These are phyloP conservation scores for Acanthisitta chloris DNA, from an alignment of 2,113 vertebrate species.

Conservation along the genomic window DNA sequence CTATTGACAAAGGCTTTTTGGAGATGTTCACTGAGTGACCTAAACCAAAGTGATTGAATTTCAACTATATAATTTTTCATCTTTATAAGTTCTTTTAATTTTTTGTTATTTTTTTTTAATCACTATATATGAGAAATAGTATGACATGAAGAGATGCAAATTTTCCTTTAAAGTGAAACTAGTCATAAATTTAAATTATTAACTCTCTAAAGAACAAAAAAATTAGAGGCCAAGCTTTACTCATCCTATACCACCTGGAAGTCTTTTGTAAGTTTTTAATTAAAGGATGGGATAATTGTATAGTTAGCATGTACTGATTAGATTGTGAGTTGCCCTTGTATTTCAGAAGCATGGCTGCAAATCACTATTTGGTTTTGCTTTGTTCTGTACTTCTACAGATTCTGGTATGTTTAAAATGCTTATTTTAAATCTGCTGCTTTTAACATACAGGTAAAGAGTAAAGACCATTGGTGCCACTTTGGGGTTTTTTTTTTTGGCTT, in stretches of 20 bases:
- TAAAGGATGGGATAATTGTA: constrained; percentile 19
- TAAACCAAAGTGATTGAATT: background rate
- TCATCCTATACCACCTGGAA: background rate
- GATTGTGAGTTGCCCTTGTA: background rate
- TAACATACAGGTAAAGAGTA: background rate
- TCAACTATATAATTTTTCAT: background rate
- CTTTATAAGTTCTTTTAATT: background rate
- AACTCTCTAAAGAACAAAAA: constrained; percentile 12
- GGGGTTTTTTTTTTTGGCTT: background rate
- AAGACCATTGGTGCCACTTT: background rate
- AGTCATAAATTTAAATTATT: constrained; percentile 2
- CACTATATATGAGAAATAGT: background rate
- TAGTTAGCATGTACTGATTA: constrained; percentile 3
- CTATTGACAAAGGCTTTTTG: background rate
- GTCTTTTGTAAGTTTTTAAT: constrained; percentile 9
- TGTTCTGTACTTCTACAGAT: background rate
- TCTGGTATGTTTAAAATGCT: background rate
- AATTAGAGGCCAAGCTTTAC: background rate
- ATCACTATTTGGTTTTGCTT: background rate
- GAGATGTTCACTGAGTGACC: background rate
- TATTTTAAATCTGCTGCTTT: background rate
- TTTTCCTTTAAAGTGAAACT: background rate
- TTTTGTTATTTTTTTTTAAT: background rate
- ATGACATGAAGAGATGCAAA: background rate
- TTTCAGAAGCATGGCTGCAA: constrained; percentile 9